A percentile compares a stretch with the other conserved stretches of the same genome.
phyloP scores from a whole-genome alignment of 2,113 vertebrate genomes.

The Camelus dromedarius region DNA sequence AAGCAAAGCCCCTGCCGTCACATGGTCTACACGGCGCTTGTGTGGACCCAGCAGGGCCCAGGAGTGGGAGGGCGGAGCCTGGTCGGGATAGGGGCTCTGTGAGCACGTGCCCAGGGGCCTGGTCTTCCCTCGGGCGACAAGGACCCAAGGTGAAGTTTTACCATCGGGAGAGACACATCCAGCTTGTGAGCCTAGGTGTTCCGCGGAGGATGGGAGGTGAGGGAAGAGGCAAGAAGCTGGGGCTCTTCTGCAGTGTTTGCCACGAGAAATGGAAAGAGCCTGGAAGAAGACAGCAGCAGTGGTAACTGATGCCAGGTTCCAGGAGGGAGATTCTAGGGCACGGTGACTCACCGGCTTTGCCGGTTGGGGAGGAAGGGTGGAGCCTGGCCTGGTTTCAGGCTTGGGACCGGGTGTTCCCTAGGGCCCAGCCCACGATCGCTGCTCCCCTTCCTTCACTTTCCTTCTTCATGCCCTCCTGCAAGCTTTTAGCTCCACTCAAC shows the following conservation, averaged over 20 bases:
- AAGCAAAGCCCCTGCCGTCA: not conserved
- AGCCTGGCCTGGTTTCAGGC: not conserved
- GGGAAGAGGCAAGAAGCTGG: not conserved
- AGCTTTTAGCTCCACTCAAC: not conserved
- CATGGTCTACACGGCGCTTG: fast-evolving
- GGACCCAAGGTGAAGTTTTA: not conserved
- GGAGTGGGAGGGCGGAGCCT: not conserved
- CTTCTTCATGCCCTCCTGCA: not conserved
- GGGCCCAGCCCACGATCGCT: too few species aligned
- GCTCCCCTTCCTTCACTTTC: not conserved
- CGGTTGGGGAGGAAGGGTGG: not conserved
- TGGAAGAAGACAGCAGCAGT: not conserved
- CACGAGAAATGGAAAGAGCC: not conserved
- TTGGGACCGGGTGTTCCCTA: not conserved
- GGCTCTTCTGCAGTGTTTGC: not conserved
- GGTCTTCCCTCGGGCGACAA: not conserved
- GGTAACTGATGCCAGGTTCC: not conserved
- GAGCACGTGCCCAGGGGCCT: too few species aligned
- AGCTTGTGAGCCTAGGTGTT: not conserved
- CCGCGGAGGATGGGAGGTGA: not conserved
- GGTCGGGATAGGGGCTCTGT: not conserved
- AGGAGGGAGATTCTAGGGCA: not conserved
- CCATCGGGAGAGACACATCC: not conserved
- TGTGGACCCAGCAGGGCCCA: not conserved
- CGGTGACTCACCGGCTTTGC: not conserved